Evolutionary conservation across 1,140 invertebrate genomes (phyloP).

Genomic region (Tetragnatha versicolor): DNA sequence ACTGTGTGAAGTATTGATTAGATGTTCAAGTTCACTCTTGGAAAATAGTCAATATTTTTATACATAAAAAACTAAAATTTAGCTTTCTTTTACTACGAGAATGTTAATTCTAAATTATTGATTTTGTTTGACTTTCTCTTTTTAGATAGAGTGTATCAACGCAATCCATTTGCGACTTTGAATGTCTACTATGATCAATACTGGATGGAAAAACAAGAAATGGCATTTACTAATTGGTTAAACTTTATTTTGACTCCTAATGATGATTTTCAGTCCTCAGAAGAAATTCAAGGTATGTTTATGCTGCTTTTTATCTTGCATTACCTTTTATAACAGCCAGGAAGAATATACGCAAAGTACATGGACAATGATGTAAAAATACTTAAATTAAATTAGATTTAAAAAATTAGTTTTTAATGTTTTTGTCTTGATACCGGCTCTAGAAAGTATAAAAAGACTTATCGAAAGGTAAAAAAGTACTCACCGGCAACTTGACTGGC

Average conservation of each 20-base stretch:
- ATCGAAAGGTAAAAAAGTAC: no score
- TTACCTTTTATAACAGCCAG: no score
- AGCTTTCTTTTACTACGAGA: neutral
- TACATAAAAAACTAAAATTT: neutral
- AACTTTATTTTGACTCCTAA: slow-evolving; percentile 86
- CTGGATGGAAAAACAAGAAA: slow-evolving; percentile 81
- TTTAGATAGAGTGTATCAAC: slow-evolving; percentile 57
- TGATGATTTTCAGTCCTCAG: slow-evolving; percentile 62
- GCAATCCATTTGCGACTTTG: slow-evolving; percentile 64
- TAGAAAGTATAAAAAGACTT: no score
- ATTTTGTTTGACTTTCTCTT: neutral
- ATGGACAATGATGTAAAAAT: no score
- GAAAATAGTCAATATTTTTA: neutral
- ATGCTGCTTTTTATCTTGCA: no score
- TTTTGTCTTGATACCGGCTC: no score
- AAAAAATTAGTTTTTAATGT: no score
- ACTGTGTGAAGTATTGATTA: neutral
- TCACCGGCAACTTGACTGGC: no score
- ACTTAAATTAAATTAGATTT: no score
- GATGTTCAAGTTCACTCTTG: neutral
- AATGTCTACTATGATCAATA: slow-evolving; percentile 77
- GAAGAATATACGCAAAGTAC: no score
- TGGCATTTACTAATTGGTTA: slow-evolving; percentile 84
- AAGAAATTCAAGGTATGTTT: slow-evolving; percentile 12
- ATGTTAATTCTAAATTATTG: neutral